A percentile compares a stretch with the other conserved stretches of the same genome.
Evolutionary conservation across 2,113 vertebrate species (phyloP).

Genomic region (Callochromis pleurospilus): DNA sequence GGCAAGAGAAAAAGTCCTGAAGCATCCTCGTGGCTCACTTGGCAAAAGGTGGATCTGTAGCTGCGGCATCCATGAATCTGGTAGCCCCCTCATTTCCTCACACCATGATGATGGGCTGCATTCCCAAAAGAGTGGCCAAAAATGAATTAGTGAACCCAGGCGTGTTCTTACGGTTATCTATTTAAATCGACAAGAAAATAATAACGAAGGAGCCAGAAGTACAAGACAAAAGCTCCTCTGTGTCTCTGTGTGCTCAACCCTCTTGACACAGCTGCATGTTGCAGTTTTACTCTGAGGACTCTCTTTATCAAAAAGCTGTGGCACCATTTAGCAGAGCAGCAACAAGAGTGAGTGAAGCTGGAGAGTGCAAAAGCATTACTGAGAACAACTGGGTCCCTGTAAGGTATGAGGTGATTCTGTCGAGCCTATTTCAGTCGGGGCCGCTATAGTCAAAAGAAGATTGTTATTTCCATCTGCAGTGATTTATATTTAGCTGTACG

Average conservation of each 20-base stretch:
- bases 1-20: neutral
- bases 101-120: neutral
- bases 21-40: neutral
- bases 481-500: neutral
- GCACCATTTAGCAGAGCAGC: neutral
- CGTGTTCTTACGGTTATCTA: neutral
- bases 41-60: neutral
- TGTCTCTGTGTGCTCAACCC: neutral
- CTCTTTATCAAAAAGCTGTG: neutral
- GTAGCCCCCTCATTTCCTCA: neutral
- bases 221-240: slow-evolving; percentile 18
- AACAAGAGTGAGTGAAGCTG: neutral
- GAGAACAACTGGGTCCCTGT: neutral
- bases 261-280: neutral
- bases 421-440: neutral
- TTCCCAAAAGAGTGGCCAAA: neutral
- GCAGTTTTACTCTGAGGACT: neutral
- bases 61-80: neutral
- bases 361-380: neutral
- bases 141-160: neutral
- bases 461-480: neutral
- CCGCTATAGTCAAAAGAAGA: neutral
- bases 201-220: slow-evolving; percentile 10
- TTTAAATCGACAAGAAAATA: slow-evolving; percentile 3
- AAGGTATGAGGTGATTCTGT: neutral